phyloP scores from a whole-genome alignment of 2,888 invertebrate species.

The Zaprionus obscuricornis region DNA sequence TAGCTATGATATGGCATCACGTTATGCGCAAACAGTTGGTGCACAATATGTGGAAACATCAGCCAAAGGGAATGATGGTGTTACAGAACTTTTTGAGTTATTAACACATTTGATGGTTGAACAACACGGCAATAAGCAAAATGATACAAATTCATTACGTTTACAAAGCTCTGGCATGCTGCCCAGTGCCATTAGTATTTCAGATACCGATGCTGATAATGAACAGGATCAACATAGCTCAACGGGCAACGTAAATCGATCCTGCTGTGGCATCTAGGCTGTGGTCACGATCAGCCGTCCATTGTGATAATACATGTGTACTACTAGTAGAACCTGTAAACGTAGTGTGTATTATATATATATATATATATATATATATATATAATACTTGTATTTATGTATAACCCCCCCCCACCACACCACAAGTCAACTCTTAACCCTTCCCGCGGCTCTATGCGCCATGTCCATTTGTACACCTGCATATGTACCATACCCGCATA shows the following conservation, averaged over 20 bases:
- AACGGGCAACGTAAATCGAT: conserved; percentile 43
- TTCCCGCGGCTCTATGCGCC: background rate
- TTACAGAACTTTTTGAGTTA: conserved; percentile 95
- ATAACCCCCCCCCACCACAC: conserved; percentile 1
- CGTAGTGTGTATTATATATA: conserved; percentile 59
- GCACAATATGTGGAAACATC: conserved; percentile 97
- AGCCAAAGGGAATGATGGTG: conserved; percentile 95
- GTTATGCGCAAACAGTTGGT: conserved; percentile 95
- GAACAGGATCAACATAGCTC: conserved; percentile 32
- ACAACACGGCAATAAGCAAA: conserved; percentile 60
- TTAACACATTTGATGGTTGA: conserved; percentile 89
- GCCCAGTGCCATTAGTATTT: conserved; percentile 35
- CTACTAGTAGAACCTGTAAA: conserved; percentile 60
- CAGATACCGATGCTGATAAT: conserved; percentile 46
- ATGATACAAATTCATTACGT: conserved; percentile 56
- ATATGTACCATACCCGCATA: too few species aligned
- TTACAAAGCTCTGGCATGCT: conserved; percentile 35
- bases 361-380: conserved; percentile 38
- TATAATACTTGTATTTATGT: conserved; percentile 52
- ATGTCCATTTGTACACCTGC: conserved; percentile 9
- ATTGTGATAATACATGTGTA: conserved; percentile 67
- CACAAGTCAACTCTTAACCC: too few species aligned
- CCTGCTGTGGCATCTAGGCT: conserved; percentile 67
- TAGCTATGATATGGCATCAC: conserved; percentile 92
- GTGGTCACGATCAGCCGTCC: conserved; percentile 36